phyloP scores from a whole-genome alignment of 37 sponge, comb jelly and placozoan species.

The Chondrosia reniformis region DNA sequence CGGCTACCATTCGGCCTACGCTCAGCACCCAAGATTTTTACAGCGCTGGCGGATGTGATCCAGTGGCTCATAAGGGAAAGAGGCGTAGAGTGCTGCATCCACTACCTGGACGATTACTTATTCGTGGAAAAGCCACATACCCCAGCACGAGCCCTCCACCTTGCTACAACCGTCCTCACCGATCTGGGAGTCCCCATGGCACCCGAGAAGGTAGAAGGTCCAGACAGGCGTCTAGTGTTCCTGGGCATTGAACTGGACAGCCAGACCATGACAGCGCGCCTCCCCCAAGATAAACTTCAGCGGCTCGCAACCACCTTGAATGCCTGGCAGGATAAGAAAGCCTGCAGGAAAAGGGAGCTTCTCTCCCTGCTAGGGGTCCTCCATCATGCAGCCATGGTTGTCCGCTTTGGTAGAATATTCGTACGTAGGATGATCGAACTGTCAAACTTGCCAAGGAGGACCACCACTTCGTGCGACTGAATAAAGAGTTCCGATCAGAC shows the following conservation, averaged over 20 bases:
- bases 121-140: neutral
- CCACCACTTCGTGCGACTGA: conserved; percentile 7
- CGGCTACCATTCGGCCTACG: conserved; percentile 36
- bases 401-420: neutral
- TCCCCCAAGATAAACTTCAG: conserved; percentile 34
- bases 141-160: neutral
- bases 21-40: conserved; percentile 36
- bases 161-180: neutral
- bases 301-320: neutral
- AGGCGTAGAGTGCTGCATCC: no score
- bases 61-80: conserved; percentile 13
- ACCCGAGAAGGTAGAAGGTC: conserved; percentile 33
- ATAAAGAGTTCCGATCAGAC: neutral
- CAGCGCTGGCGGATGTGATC: conserved; percentile 30
- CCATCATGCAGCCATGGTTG: conserved; percentile 14
- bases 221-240: conserved; percentile 19
- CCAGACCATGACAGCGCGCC: neutral
- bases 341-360: neutral
- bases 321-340: neutral
- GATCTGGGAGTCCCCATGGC: conserved; percentile 36
- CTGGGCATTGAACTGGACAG: conserved; percentile 38
- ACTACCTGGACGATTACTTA: no score
- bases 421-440: conserved; percentile 22
- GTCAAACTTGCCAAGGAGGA: neutral
- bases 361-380: neutral